A percentile compares a stretch with the other conserved stretches of the same genome.
Conservation (phyloP, 2,797 vertebrate species). For the Sebastes baramenuke region DNA sequence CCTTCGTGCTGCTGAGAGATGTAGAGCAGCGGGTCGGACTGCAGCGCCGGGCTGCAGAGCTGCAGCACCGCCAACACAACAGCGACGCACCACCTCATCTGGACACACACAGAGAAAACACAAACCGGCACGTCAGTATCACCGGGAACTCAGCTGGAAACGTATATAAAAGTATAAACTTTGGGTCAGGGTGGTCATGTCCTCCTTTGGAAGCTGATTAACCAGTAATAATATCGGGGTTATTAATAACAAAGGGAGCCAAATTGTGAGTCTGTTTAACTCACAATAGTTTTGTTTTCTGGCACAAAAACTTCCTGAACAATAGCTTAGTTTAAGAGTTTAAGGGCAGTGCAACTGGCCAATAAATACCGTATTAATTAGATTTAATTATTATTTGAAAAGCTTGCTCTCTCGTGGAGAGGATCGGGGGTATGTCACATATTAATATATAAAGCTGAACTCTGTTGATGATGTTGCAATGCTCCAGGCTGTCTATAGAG, state of each 20-base stretch:
- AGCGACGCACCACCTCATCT: slow-evolving; percentile 70
- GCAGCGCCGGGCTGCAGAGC: slow-evolving; percentile 55
- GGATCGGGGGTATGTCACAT: too few species aligned
- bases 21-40: slow-evolving; percentile 39
- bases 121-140: neutral
- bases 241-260: neutral
- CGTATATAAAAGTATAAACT: neutral
- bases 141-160: neutral
- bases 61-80: slow-evolving; percentile 60
- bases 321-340: neutral
- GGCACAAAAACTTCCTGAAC: neutral
- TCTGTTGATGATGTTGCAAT: neutral
- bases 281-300: neutral
- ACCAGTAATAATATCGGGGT: neutral
- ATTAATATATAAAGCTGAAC: neutral
- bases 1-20: slow-evolving; percentile 31
- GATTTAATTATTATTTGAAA: neutral
- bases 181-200: too few species aligned
- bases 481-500: neutral
- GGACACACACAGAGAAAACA: slow-evolving; percentile 22
- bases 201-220: neutral
- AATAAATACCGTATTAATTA: neutral
- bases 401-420: neutral
- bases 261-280: neutral
- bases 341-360: neutral